A percentile compares a stretch with the other conserved stretches of the same genome.
phyloP scores from a whole-genome alignment of 2,113 vertebrate genomes.

The Phylloscopus whistleri region DNA sequence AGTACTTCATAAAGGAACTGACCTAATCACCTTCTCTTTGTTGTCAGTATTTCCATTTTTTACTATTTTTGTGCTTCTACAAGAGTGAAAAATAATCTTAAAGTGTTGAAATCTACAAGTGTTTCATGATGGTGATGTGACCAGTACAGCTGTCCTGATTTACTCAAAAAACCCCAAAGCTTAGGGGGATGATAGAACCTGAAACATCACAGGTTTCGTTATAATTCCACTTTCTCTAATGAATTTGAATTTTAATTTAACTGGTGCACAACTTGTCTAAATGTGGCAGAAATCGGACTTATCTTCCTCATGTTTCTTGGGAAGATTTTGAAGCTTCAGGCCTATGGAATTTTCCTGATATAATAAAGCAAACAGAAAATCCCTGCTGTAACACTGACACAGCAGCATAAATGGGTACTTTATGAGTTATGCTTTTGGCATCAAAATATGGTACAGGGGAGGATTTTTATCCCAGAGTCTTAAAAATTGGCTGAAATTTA shows the following conservation, averaged over 20 bases:
- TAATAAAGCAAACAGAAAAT: background rate
- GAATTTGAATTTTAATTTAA: background rate
- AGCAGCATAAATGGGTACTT: background rate
- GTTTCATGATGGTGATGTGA: background rate
- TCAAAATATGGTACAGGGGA: background rate
- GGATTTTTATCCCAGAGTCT: background rate
- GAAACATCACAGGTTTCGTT: background rate
- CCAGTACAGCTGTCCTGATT: background rate
- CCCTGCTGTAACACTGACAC: background rate
- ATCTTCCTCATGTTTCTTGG: background rate
- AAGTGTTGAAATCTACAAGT: background rate
- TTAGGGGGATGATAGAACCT: background rate
- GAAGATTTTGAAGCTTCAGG: background rate
- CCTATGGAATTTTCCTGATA: background rate
- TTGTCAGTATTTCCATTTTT: background rate
- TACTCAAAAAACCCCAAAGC: fast-evolving
- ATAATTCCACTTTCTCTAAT: background rate
- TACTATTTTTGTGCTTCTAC: background rate
- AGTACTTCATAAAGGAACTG: background rate
- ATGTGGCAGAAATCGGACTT: background rate
- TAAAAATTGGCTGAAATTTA: background rate
- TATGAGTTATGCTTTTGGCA: background rate
- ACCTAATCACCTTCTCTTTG: background rate
- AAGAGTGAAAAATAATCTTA: background rate
- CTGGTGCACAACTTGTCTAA: background rate